Conservation (phyloP, 2,888 invertebrate genomes). For the Scaptomyza parva region DNA sequence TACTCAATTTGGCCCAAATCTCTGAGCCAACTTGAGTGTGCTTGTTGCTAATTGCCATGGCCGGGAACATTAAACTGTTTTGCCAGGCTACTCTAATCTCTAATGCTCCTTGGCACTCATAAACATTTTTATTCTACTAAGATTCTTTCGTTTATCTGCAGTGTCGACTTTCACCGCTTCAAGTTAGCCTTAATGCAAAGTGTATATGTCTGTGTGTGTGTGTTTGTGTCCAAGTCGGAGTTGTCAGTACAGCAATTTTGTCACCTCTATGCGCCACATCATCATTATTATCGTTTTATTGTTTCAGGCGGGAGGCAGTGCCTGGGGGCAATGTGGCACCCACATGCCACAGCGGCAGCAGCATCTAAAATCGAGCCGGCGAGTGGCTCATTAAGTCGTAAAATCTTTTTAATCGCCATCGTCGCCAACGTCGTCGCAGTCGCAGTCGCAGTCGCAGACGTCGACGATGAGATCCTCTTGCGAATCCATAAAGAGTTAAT, state of each 20-base stretch:
- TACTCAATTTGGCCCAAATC: conserved; percentile 22
- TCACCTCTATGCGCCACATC: conserved; percentile 75
- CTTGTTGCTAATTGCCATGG: conserved; percentile 50
- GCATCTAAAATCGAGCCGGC: conserved; percentile 34
- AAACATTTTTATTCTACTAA: conserved; percentile 62
- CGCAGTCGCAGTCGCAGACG: too few relatives aligned
- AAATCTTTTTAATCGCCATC: conserved; percentile 72
- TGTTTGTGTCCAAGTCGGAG: conserved; percentile 9
- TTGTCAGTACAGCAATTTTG: conserved; percentile 72
- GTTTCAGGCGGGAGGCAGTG: conserved; percentile 43
- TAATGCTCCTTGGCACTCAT: conserved; percentile 53
- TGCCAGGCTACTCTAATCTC: conserved; percentile 48
- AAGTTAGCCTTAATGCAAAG: conserved; percentile 29
- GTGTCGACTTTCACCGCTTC: conserved; percentile 29
- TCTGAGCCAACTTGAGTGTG: conserved; percentile 6
- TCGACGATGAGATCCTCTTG: conserved; percentile 52
- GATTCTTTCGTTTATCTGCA: conserved; percentile 51
- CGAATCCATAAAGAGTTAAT: conserved; percentile 79
- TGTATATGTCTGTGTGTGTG: conserved; percentile 15
- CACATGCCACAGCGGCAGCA: conserved; percentile 62
- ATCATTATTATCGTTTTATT: conserved; percentile 74
- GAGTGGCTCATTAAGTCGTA: conserved; percentile 81
- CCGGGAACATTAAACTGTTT: conserved; percentile 49
- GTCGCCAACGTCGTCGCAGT: conserved; percentile 16
- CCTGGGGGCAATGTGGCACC: conserved; percentile 72